Evolutionary conservation across 2,888 invertebrate genomes (phyloP), one percentile per base, ranked within the genome.

Genomic region (Erebia palarica): DNA sequence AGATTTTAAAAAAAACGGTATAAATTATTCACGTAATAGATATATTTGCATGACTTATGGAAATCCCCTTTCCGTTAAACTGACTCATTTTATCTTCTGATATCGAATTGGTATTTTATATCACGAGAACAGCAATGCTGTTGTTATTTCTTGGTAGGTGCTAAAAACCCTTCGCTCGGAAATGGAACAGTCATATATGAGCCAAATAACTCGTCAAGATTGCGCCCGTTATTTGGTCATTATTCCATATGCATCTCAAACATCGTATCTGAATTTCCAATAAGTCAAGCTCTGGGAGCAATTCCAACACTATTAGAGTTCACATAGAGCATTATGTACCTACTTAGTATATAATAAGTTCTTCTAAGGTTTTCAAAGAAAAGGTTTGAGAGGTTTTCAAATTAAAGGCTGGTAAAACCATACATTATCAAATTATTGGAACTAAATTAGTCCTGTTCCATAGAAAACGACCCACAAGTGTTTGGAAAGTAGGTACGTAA

Each of bases 211-310:
- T 75, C 74, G 76, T 76, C 76, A 78, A 74, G 73, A 64, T 67
- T 71, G 72, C 65, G 69, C 65, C 78, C 77, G 78, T 78, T 78
- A 77, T 77, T 77, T 78, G 72, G 75, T 75, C 76, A 77, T 73
- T 78, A 78, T 78, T 78, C 78, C 75, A 71, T 70, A 73, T 75
- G 76, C 78, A 78, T 77, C 76, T 75, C 73, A 60, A 72, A 74
- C 73, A 75, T 74, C 69, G 65, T 71, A 72, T 75, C 67, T 65
- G 77, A 77, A 78, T 78, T 75, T 74, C 69, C 71, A 78, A 76
- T 75, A 72, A 73, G 74, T 69, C 63, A 67, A 47, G 72, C 73
- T 75, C 71, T 76, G 68, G 60, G 73, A 74, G 71, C 73, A 74
- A 55, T 42, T 16, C 61, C 47, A 47, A 7, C 44, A 61, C 47